These are phyloP conservation scores for Brachypteracias leptosomus DNA, from an alignment of 2,113 vertebrate species.

Conservation along the genomic window DNA sequence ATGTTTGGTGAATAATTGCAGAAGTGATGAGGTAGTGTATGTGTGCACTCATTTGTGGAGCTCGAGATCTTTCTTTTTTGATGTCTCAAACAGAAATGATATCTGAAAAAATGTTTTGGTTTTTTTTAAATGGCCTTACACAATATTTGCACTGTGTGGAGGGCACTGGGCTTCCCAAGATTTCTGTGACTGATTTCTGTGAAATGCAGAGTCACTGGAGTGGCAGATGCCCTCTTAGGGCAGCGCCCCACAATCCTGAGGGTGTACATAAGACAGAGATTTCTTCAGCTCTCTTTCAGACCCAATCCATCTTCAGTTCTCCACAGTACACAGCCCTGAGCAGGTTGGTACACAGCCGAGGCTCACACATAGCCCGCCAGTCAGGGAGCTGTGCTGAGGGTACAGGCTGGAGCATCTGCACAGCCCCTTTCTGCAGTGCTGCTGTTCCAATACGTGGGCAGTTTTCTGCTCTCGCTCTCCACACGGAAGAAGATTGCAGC, in stretches of 20 bases:
- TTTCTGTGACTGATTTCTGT: not conserved
- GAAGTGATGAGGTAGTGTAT: not conserved
- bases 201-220: not conserved
- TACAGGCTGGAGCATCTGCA: fast-evolving
- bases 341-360: not conserved
- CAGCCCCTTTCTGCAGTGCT: fast-evolving
- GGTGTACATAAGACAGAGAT: fast-evolving
- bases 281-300: not conserved
- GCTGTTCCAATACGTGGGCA: not conserved
- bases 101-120: not conserved
- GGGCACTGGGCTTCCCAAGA: not conserved
- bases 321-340: not conserved
- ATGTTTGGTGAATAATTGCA: fast-evolving
- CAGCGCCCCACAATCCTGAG: not conserved
- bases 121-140: not conserved
- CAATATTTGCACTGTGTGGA: fast-evolving
- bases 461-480: not conserved
- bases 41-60: not conserved
- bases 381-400: not conserved
- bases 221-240: not conserved
- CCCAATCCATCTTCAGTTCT: not conserved
- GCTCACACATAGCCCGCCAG: fast-evolving
- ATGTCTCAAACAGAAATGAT: not conserved
- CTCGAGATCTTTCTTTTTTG: not conserved
- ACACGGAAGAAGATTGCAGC: not conserved